Evolutionary conservation across 1,140 invertebrate genomes (phyloP).

Genomic region (Lethrus apterus): DNA sequence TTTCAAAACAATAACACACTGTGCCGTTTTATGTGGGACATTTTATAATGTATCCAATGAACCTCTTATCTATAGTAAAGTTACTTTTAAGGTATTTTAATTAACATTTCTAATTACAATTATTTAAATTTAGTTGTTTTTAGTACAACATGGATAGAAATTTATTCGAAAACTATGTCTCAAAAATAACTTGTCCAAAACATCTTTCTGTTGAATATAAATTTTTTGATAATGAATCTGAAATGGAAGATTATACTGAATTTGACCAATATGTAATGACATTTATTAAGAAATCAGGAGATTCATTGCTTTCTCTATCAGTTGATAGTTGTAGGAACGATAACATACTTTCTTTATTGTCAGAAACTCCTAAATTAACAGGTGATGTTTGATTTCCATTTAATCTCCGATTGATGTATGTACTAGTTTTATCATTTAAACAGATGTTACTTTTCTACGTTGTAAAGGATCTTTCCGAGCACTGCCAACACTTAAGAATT

Average conservation of each 20-base stretch:
- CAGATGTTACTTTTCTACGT: constrained; percentile 21
- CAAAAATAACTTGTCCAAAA: constrained; percentile 22
- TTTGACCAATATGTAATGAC: constrained; percentile 24
- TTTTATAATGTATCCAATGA: constrained; percentile 26
- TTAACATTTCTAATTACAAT: not conserved
- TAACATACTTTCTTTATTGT: constrained; percentile 20
- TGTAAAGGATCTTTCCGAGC: constrained; percentile 25
- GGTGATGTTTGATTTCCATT: constrained; percentile 9
- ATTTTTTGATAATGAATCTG: constrained; percentile 20
- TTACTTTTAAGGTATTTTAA: constrained; percentile 22
- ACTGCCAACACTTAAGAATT: constrained; percentile 17
- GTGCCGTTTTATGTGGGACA: constrained; percentile 26
- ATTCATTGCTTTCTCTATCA: constrained; percentile 20
- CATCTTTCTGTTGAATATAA: constrained; percentile 24
- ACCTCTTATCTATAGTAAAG: constrained; percentile 22
- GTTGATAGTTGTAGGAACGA: constrained; percentile 27
- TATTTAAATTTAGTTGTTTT: constrained; percentile 1
- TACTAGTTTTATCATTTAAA: constrained; percentile 4
- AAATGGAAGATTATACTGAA: constrained; percentile 21
- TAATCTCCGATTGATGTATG: not conserved
- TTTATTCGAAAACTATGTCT: constrained; percentile 24
- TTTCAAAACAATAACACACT: constrained; percentile 23
- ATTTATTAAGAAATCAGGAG: constrained; percentile 24
- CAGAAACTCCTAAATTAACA: constrained; percentile 24
- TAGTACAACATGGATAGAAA: constrained; percentile 26